Base-by-base conservation (phyloP, 2,113 vertebrate species). In the Aegotheles bennettii region DNA sequence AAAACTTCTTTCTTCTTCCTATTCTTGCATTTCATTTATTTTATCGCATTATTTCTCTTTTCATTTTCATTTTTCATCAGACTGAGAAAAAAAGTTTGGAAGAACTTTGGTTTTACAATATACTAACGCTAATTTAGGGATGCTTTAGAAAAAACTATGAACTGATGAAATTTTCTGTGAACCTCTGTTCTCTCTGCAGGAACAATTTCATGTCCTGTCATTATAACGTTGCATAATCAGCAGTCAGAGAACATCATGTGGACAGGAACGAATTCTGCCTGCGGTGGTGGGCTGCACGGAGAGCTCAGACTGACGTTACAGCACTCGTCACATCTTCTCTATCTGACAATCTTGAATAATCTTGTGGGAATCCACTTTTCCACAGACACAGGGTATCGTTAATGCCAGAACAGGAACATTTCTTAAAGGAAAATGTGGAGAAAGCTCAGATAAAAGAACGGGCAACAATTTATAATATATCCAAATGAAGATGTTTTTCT, bases 181-280 rank as follows among this genome's bases (percentile, higher is more conserved):
- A 68, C 20, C 61, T 77, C 60, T 90, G 35, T 59, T 95, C 80
- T 86, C 48, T 90, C 84, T 65, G 40, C 13, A 5, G 69, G 76
- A 83, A 94, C n/a, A 16, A 77, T 94, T 92, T 84, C 90, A 83
- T 64, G 65, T 69, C 68, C 50, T 87, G 59, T 79, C 90, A 92
- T 89, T 33, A 17, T 74, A 60, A 84, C 21, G 75, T 82, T 75
- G 35, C 92, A 85, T 93, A 94, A 92, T 45, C 83, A 93, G 43
- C 43, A 90, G 64, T 40, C 87, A 93, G 88, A 75, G 82, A 60
- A 38, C 75, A 93, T 84, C 73, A 77, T 17, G 9, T 67, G 87
- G 81, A 82, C 43, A 8, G 7, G 28, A 76, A 89, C 1, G 11
- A 88, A 81, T 60, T 70, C 45, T 91, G 87, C 74, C 69, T 65